phyloP scores from a whole-genome alignment of 1,140 invertebrate genomes.

The Pseudomyrmex sp. region DNA sequence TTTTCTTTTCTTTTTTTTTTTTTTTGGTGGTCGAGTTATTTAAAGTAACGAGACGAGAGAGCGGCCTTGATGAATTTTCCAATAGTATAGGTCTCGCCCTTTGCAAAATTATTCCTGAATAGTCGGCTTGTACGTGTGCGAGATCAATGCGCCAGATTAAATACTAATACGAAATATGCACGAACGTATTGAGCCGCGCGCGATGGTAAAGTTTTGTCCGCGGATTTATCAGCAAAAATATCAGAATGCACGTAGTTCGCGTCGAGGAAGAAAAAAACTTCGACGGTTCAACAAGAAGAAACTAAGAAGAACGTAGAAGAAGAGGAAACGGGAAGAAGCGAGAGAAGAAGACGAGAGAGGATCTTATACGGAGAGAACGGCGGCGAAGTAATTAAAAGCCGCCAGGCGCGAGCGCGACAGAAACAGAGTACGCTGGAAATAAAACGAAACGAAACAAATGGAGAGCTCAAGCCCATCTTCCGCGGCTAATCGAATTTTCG shows the following conservation, averaged over 20 bases:
- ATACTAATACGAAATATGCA: constrained; percentile 45
- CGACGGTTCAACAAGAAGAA: constrained; percentile 21
- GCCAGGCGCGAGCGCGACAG: constrained; percentile 70
- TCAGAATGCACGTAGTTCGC: constrained; percentile 32
- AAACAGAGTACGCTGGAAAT: constrained; percentile 54
- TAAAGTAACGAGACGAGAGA: background rate
- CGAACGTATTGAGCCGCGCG: constrained; percentile 7
- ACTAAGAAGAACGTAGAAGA: constrained; percentile 44
- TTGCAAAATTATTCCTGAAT: constrained; percentile 29
- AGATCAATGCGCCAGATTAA: constrained; percentile 31
- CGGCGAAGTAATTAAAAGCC: constrained; percentile 75
- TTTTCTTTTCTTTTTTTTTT: background rate
- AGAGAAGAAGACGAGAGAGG: constrained; percentile 33
- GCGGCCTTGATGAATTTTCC: constrained; percentile 22
- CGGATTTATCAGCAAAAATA: constrained; percentile 51
- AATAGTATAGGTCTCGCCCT: background rate
- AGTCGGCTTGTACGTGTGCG: constrained; percentile 23
- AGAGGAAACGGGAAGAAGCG: background rate
- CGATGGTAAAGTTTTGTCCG: constrained; percentile 32
- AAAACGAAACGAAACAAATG: constrained; percentile 77
- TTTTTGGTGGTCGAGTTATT: constrained; percentile 37
- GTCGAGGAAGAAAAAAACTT: constrained; percentile 27
- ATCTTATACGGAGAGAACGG: constrained; percentile 52
- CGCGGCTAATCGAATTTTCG: constrained; percentile 84
- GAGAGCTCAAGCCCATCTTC: constrained; percentile 82